A percentile compares a stretch with the other conserved stretches of the same genome.
These are phyloP conservation scores for Schizothorax lantsangensis DNA, from an alignment of 2,797 vertebrate species.

Conservation along the genomic window DNA sequence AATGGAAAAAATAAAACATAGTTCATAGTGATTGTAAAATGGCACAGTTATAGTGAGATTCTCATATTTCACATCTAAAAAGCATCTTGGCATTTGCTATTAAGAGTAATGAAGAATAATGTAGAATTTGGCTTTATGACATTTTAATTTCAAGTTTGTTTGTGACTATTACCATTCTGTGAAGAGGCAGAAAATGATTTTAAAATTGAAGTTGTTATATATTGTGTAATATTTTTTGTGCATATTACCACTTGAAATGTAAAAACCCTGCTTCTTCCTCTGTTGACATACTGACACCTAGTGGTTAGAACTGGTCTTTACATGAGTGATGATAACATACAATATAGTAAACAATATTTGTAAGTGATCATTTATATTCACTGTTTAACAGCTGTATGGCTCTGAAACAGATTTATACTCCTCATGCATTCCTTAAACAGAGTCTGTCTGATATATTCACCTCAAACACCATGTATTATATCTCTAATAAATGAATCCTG, in stretches of 20 bases:
- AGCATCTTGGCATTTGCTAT: background rate
- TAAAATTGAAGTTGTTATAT: background rate
- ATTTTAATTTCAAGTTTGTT: background rate
- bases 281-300: conserved; percentile 36
- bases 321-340: background rate
- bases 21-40: background rate
- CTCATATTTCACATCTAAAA: background rate
- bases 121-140: background rate
- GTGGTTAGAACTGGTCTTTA: conserved; percentile 38
- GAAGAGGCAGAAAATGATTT: background rate
- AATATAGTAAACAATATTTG: conserved; percentile 23
- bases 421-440: background rate
- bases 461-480: background rate
- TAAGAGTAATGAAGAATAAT: background rate
- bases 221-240: background rate
- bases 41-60: background rate
- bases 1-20: background rate
- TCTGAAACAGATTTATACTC: background rate
- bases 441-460: background rate
- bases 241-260: background rate
- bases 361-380: background rate
- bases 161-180: background rate
- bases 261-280: background rate
- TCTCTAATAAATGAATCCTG: background rate
- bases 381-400: background rate